phyloP scores from a whole-genome alignment of 2,888 invertebrate genomes.

The Shargacucullia verbasci region DNA sequence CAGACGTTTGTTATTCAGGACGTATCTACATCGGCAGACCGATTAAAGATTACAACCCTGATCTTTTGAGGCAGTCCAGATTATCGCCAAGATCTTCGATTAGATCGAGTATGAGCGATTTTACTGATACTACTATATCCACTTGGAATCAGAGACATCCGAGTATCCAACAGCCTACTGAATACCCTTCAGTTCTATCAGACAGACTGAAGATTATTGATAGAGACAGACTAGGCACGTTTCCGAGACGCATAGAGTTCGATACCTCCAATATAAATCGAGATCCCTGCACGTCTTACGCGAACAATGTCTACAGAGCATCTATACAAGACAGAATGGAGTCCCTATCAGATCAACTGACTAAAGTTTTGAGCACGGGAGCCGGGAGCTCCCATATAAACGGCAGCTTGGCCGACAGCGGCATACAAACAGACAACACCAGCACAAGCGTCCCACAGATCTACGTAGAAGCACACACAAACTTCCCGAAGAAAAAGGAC shows the following conservation, averaged over 20 bases:
- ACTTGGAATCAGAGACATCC: slow-evolving; percentile 83
- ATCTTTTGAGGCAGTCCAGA: slow-evolving; percentile 74
- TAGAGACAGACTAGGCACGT: slow-evolving; percentile 73
- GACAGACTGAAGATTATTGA: slow-evolving; percentile 79
- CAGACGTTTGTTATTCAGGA: slow-evolving; percentile 72
- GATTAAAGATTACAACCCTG: slow-evolving; percentile 85
- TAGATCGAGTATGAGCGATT: slow-evolving; percentile 85
- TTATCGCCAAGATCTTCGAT: slow-evolving; percentile 83
- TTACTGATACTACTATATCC: slow-evolving; percentile 86
- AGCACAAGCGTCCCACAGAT: slow-evolving; percentile 85
- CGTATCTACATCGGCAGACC: slow-evolving; percentile 80
- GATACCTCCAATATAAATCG: slow-evolving; percentile 76
- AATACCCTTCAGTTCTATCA: slow-evolving; percentile 84
- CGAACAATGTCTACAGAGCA: slow-evolving; percentile 74
- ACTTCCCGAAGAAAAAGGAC: slow-evolving; percentile 75
- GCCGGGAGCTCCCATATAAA: slow-evolving; percentile 85
- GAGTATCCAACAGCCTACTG: slow-evolving; percentile 64
- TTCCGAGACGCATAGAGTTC: slow-evolving; percentile 81
- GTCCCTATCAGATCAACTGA: slow-evolving; percentile 79
- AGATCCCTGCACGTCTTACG: slow-evolving; percentile 79
- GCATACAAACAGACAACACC: slow-evolving; percentile 85
- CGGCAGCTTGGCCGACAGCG: slow-evolving; percentile 84
- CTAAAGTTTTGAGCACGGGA: slow-evolving; percentile 82
- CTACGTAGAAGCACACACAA: slow-evolving; percentile 70
- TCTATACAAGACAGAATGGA: slow-evolving; percentile 81